Percentiles rank a stretch among this genome's conserved stretches.
Conservation (phyloP, 2,888 invertebrate genomes). For the Papilio gigon region DNA sequence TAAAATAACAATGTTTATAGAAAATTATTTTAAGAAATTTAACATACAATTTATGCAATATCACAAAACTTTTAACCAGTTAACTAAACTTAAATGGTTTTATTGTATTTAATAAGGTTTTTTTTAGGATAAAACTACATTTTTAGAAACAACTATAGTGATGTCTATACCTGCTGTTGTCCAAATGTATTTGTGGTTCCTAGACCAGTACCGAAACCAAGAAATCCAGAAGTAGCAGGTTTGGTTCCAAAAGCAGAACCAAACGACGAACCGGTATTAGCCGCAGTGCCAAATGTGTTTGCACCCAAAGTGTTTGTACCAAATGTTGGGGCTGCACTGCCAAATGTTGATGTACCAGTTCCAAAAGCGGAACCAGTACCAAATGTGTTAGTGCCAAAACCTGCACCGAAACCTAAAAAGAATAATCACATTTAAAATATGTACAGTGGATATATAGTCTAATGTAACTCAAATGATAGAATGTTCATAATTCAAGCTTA, state of each 20-base stretch:
- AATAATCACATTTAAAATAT: conserved; percentile 1
- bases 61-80: too few relatives aligned
- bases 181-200: conserved; percentile 74
- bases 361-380: conserved; percentile 63
- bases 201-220: conserved; percentile 72
- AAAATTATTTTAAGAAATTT: too few relatives aligned
- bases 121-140: too few relatives aligned
- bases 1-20: conserved; percentile 20
- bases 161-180: conserved; percentile 58
- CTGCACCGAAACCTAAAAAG: conserved; percentile 47
- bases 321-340: conserved; percentile 59
- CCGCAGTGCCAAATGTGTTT: conserved; percentile 61
- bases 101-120: too few relatives aligned
- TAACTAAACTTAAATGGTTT: too few relatives aligned
- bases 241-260: conserved; percentile 77
- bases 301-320: conserved; percentile 66
- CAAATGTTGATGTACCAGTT: conserved; percentile 61
- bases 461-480: too few relatives aligned
- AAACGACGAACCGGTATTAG: conserved; percentile 70
- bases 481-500: too few relatives aligned
- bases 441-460: background rate
- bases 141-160: background rate
- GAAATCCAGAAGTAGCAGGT: conserved; percentile 72
- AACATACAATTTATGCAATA: too few relatives aligned
- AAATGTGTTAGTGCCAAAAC: conserved; percentile 62